These are phyloP conservation scores for Trichonephila clavata DNA, from an alignment of 1,140 invertebrate species.

Conservation along the genomic window DNA sequence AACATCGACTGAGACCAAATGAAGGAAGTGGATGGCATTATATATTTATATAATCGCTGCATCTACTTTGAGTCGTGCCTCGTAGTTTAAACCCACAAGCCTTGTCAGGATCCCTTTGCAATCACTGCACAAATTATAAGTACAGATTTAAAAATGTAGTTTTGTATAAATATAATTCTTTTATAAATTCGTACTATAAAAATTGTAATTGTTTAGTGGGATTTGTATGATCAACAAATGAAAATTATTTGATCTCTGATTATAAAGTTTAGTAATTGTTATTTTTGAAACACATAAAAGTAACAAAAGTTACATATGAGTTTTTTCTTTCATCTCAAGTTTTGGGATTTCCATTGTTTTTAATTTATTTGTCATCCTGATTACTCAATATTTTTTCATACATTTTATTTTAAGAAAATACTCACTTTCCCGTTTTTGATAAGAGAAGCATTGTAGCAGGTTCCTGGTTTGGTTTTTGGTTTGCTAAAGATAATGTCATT, in stretches of 20 bases:
- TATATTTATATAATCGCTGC: background rate
- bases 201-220: constrained; percentile 35
- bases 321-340: constrained; percentile 6
- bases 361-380: constrained; percentile 1
- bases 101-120: constrained; percentile 72
- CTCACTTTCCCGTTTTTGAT: background rate
- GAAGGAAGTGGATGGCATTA: constrained; percentile 59
- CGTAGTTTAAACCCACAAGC: constrained; percentile 70
- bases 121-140: constrained; percentile 60
- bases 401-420: constrained; percentile 1
- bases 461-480: constrained; percentile 73
- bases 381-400: background rate
- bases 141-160: constrained; percentile 59
- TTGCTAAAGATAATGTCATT: constrained; percentile 65
- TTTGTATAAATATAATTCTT: constrained; percentile 69
- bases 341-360: background rate
- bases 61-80: constrained; percentile 72
- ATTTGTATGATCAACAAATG: constrained; percentile 29
- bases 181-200: constrained; percentile 74
- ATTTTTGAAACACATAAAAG: too few relatives aligned
- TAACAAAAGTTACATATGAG: too few relatives aligned
- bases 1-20: constrained; percentile 66
- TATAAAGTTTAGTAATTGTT: too few relatives aligned
- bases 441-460: constrained; percentile 23
- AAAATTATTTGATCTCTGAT: constrained; percentile 28